A percentile compares a stretch with the other conserved stretches of the same genome.
phyloP scores from a whole-genome alignment of 2,113 vertebrate genomes.

The Poeciliopsis prolifica region DNA sequence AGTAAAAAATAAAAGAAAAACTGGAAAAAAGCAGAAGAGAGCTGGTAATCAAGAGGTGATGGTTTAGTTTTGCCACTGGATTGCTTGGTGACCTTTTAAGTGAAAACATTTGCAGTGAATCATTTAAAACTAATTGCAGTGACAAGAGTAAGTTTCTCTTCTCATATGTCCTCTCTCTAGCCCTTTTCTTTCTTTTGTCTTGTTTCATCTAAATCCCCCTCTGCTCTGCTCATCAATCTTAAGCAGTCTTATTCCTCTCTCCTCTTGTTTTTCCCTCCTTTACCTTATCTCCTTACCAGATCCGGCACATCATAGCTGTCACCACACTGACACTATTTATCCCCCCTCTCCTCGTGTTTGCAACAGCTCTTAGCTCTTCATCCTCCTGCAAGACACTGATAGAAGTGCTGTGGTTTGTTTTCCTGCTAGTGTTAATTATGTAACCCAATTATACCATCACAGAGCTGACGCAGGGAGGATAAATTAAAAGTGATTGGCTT shows the following conservation, averaged over 20 bases:
- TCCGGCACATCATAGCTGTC: conserved; percentile 40
- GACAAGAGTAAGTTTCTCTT: conserved; percentile 16
- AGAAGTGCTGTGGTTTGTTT: conserved; percentile 69
- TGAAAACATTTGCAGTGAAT: conserved; percentile 53
- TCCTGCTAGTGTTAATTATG: conserved; percentile 75
- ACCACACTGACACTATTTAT: conserved; percentile 34
- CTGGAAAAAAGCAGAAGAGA: background rate
- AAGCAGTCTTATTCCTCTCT: background rate
- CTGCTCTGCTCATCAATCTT: conserved; percentile 35
- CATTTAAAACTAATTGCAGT: conserved; percentile 52
- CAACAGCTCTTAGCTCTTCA: conserved; percentile 37
- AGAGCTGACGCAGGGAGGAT: conserved; percentile 62
- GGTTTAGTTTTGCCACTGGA: conserved; percentile 12
- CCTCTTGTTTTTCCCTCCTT: conserved; percentile 9
- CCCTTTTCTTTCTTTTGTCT: background rate
- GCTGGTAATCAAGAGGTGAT: conserved; percentile 9
- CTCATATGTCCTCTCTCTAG: conserved; percentile 6
- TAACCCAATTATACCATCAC: conserved; percentile 78
- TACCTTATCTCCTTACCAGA: conserved; percentile 45
- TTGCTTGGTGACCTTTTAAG: conserved; percentile 40
- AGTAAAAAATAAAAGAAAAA: too few relatives aligned
- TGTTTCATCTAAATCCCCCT: conserved; percentile 9
- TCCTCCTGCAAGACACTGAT: conserved; percentile 68
- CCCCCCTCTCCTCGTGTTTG: conserved; percentile 14
- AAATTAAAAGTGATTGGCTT: conserved; percentile 79